phyloP scores from a whole-genome alignment of 2,797 vertebrate species.

The Gymnocypris eckloni region DNA sequence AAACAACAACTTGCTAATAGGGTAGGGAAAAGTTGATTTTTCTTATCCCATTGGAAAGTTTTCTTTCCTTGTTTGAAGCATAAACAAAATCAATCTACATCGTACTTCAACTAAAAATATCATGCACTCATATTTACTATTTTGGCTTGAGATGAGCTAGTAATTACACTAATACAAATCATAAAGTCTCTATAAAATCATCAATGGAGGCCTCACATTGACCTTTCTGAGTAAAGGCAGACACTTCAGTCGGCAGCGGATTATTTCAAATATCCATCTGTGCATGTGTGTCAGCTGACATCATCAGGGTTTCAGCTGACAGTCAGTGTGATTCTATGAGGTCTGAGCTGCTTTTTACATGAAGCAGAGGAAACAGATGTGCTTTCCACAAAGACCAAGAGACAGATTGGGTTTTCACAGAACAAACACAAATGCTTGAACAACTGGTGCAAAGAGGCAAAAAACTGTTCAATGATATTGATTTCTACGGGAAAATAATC shows the following conservation, averaged over 20 bases:
- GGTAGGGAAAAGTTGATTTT: background rate
- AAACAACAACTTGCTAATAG: background rate
- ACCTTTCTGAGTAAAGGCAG: constrained; percentile 49
- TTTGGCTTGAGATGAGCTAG: background rate
- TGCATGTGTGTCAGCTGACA: background rate
- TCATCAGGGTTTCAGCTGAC: constrained; percentile 38
- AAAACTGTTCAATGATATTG: constrained; percentile 55
- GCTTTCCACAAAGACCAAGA: constrained; percentile 44
- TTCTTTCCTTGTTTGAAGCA: background rate
- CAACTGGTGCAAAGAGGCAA: constrained; percentile 20
- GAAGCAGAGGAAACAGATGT: constrained; percentile 53
- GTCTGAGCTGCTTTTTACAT: constrained; percentile 17
- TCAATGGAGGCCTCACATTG: background rate
- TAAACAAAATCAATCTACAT: background rate
- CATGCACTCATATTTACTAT: background rate
- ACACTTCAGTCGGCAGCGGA: constrained; percentile 21
- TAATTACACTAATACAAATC: background rate
- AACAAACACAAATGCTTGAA: constrained; percentile 41
- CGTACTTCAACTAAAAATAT: background rate
- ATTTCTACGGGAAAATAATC: constrained; percentile 49
- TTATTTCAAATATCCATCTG: constrained; percentile 32
- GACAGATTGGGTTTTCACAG: constrained; percentile 49
- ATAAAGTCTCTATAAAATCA: background rate
- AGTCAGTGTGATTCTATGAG: constrained; percentile 34
- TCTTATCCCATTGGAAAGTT: background rate